Evolutionary conservation across 2,113 vertebrate genomes (phyloP).

Genomic region (Hemicordylus capensis): DNA sequence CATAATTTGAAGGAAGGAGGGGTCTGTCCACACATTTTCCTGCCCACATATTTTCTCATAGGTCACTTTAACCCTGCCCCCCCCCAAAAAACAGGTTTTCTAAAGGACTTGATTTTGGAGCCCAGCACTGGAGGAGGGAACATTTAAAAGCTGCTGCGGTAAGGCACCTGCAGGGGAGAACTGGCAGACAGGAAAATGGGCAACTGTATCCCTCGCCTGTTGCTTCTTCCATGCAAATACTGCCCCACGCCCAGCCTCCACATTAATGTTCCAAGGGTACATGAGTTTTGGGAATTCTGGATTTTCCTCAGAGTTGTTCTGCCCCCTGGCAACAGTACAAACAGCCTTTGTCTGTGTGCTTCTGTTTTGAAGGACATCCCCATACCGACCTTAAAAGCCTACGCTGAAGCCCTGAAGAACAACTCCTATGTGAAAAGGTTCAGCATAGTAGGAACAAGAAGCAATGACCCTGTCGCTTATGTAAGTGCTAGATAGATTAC

Average conservation of each 20-base stretch:
- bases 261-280: not conserved
- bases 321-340: not conserved
- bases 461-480: conserved; percentile 93
- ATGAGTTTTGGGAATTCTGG: not conserved
- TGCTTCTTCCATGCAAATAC: no score
- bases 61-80: not conserved
- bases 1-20: not conserved
- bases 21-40: no score
- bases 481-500: conserved; percentile 76
- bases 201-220: not conserved
- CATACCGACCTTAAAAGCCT: conserved; percentile 88
- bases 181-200: no score
- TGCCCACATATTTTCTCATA: no score
- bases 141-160: not conserved
- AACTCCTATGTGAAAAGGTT: conserved; percentile 92
- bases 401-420: conserved; percentile 88
- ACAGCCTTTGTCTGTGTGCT: not conserved
- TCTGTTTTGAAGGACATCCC: conserved; percentile 89
- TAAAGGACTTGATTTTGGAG: not conserved
- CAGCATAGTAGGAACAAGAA: conserved; percentile 95
- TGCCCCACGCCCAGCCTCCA: not conserved
- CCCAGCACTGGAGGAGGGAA: not conserved
- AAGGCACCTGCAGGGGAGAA: not conserved
- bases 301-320: not conserved
- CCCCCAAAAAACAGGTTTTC: not conserved